Percentiles rank a stretch among this genome's conserved stretches.
Evolutionary conservation across 2,888 invertebrate species (phyloP).

Genomic region (Agapostemon virescens): DNA sequence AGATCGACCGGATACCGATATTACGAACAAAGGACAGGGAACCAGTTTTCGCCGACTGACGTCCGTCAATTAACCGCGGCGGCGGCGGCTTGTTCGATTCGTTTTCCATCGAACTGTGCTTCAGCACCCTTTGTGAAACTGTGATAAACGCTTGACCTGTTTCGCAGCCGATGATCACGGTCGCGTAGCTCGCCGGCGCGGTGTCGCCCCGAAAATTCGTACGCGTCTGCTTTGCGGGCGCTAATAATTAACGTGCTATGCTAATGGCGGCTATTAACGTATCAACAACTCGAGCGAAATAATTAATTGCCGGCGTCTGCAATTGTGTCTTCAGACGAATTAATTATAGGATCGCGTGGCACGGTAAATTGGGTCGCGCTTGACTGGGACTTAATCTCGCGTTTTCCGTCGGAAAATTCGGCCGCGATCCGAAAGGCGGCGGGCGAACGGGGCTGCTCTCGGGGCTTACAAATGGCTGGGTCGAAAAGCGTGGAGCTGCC

Average conservation of each 20-base stretch:
- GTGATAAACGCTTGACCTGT: not conserved
- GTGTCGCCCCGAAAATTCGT: not conserved
- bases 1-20: conserved; percentile 6
- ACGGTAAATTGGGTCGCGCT: not conserved
- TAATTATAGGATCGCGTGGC: conserved; percentile 26
- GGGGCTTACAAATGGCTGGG: conserved; percentile 30
- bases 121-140: not conserved
- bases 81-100: no score
- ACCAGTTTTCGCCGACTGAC: conserved; percentile 19
- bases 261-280: conserved; percentile 23
- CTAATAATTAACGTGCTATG: conserved; percentile 29
- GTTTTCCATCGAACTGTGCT: not conserved
- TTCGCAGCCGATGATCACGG: not conserved
- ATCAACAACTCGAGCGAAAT: not conserved
- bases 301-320: conserved; percentile 23
- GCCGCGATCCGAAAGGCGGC: not conserved
- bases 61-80: not conserved
- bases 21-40: conserved; percentile 24
- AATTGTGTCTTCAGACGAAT: conserved; percentile 18
- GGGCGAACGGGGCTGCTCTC: not conserved
- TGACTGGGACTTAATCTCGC: conserved; percentile 13
- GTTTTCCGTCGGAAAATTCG: conserved; percentile 12
- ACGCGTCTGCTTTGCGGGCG: not conserved
- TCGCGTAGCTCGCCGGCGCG: not conserved
- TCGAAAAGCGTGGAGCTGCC: not conserved